phyloP scores from a whole-genome alignment of 92 coral and sea anemone genomes.

The Isaurus tuberculatus region DNA sequence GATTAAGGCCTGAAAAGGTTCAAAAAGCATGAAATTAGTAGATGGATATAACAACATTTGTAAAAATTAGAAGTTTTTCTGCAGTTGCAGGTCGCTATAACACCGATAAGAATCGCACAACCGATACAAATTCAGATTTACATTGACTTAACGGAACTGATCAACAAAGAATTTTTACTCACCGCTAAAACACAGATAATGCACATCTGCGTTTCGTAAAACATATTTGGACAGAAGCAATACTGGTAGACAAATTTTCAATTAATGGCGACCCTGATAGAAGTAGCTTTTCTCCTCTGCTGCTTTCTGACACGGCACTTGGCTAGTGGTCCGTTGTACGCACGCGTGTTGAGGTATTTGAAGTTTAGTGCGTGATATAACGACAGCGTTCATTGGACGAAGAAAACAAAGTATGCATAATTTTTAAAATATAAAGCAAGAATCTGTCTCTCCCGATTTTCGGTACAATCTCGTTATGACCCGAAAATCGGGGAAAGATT shows the following conservation, averaged over 20 bases:
- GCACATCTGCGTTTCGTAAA: conserved; percentile 68
- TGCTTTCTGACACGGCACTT: conserved; percentile 82
- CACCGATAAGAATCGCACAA: conserved; percentile 15
- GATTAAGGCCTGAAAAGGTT: conserved; percentile 66
- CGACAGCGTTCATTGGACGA: conserved; percentile 20
- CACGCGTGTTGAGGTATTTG: conserved; percentile 8
- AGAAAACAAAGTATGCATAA: no score
- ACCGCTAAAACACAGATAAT: conserved; percentile 67
- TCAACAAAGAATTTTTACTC: conserved; percentile 42
- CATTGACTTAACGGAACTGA: conserved; percentile 12
- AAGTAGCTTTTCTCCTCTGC: conserved; percentile 63
- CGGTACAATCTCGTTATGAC: no score
- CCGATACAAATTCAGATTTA: conserved; percentile 15
- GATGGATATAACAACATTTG: neutral
- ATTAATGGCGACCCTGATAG: conserved; percentile 52
- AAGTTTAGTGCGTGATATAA: conserved; percentile 6
- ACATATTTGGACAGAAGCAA: conserved; percentile 69
- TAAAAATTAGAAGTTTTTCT: conserved; percentile 5
- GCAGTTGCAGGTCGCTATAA: conserved; percentile 33
- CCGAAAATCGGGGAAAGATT: no score
- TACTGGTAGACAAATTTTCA: conserved; percentile 20
- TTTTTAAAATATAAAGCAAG: no score
- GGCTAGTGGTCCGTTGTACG: conserved; percentile 80
- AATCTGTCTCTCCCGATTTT: no score
- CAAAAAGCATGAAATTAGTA: neutral